A percentile compares a stretch with the other conserved stretches of the same genome.
phyloP scores from a whole-genome alignment of 2,113 vertebrate genomes.

The Anoura caudifer region DNA sequence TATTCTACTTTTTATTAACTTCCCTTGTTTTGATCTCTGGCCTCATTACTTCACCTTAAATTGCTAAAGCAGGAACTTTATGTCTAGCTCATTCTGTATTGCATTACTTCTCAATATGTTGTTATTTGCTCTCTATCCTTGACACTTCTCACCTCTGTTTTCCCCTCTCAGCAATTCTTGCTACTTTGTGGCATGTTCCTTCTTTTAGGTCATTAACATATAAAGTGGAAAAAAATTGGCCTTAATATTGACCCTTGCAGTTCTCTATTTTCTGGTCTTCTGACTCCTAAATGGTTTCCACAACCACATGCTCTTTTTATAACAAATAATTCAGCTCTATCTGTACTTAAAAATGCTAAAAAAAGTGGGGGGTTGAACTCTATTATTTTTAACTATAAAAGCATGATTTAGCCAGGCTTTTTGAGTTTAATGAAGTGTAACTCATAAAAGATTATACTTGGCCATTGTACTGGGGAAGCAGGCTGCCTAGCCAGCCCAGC shows the following conservation, averaged over 20 bases:
- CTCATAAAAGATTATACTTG: background rate
- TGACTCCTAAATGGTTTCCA: conserved; percentile 39
- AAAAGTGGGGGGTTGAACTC: background rate
- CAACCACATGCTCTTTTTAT: conserved; percentile 24
- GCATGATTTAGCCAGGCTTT: background rate
- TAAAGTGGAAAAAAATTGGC: conserved; percentile 26
- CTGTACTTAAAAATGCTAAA: background rate
- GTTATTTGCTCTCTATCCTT: background rate
- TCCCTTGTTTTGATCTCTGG: conserved; percentile 37
- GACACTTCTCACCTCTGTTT: background rate
- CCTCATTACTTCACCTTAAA: conserved; percentile 38
- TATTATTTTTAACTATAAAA: conserved; percentile 53
- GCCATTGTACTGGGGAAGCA: background rate
- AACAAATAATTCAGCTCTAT: conserved; percentile 42
- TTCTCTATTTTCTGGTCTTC: conserved; percentile 28
- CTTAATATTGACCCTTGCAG: conserved; percentile 28
- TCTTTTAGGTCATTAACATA: conserved; percentile 41
- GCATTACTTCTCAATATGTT: background rate
- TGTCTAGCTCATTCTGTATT: background rate
- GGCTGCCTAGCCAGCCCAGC: background rate
- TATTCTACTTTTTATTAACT: conserved; percentile 30
- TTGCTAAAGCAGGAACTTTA: background rate
- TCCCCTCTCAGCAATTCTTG: conserved; percentile 49
- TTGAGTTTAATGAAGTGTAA: conserved; percentile 32
- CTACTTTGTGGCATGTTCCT: background rate